phyloP scores from a whole-genome alignment of 2,797 vertebrate genomes.

The Paedocypris micromegethes region DNA sequence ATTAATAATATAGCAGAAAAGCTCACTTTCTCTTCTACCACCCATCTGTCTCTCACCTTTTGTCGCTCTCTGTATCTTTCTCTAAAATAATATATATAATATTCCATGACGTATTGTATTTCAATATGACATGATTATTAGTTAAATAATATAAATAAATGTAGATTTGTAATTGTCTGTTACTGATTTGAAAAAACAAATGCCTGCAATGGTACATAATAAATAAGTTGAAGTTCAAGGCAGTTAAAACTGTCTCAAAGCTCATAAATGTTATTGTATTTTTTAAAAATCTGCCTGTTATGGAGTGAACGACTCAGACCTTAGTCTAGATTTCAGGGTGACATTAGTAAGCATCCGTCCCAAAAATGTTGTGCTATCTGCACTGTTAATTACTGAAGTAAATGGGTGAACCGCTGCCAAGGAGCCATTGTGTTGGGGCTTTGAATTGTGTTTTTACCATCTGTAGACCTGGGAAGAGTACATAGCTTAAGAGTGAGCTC shows the following conservation, averaged over 20 bases:
- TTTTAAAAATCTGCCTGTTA: slow-evolving; percentile 60
- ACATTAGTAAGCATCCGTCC: slow-evolving; percentile 79
- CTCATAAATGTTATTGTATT: slow-evolving; percentile 56
- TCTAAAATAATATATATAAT: too few species aligned
- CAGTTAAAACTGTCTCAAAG: not conserved
- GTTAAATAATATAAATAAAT: too few species aligned
- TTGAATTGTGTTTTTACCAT: slow-evolving; percentile 95
- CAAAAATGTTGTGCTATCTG: slow-evolving; percentile 96
- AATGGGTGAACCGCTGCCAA: slow-evolving; percentile 97
- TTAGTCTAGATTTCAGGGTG: slow-evolving; percentile 85
- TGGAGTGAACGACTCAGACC: slow-evolving; percentile 78
- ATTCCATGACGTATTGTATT: too few species aligned
- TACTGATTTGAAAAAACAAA: too few species aligned
- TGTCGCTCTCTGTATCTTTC: too few species aligned
- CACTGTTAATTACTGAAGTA: slow-evolving; percentile 99
- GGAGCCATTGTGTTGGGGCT: slow-evolving; percentile 89
- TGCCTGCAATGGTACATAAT: too few species aligned
- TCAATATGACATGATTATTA: too few species aligned
- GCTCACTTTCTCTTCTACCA: too few species aligned
- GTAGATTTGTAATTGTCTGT: too few species aligned
- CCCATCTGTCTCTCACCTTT: too few species aligned
- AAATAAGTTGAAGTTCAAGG: too few species aligned
- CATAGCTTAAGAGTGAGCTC: slow-evolving; percentile 75
- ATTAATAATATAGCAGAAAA: too few species aligned
- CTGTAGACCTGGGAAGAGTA: slow-evolving; percentile 76